phyloP scores from a whole-genome alignment of 2,888 invertebrate species.

The Latrodectus hesperus region DNA sequence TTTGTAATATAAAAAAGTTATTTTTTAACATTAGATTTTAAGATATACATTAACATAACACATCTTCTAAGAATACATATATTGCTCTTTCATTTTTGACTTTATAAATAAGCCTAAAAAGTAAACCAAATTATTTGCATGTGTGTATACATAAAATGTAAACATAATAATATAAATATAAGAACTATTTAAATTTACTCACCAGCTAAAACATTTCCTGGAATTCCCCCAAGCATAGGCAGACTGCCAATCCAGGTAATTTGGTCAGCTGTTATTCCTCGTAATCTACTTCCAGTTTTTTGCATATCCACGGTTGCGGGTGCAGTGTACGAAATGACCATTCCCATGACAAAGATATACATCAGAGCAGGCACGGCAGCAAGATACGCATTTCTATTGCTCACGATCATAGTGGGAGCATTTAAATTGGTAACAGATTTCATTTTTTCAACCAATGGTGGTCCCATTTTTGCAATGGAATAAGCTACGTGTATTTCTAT shows the following conservation, averaged over 20 bases:
- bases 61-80: too few relatives aligned
- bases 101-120: too few relatives aligned
- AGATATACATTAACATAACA: too few relatives aligned
- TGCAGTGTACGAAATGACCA: slow-evolving; percentile 51
- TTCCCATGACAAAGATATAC: slow-evolving; percentile 51
- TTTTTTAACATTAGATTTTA: too few relatives aligned
- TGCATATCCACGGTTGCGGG: slow-evolving; percentile 51
- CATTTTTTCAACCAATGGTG: too few relatives aligned
- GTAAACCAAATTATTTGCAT: too few relatives aligned
- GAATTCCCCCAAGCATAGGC: slow-evolving; percentile 43
- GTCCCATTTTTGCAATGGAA: too few relatives aligned
- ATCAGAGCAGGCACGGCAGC: slow-evolving; percentile 54
- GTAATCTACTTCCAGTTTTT: slow-evolving; percentile 18
- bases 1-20: too few relatives aligned
- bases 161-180: background rate
- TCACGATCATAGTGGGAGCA: too few relatives aligned
- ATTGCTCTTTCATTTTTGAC: too few relatives aligned
- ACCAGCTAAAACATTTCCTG: slow-evolving; percentile 34
- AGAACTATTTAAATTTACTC: background rate
- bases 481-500: too few relatives aligned
- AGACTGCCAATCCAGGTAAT: slow-evolving; percentile 59
- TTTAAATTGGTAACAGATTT: too few relatives aligned
- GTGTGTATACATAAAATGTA: background rate
- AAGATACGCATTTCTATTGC: background rate
- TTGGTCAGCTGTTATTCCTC: slow-evolving; percentile 2